Conservation (phyloP, 2,888 invertebrate species). For the Capitulum mitella region DNA sequence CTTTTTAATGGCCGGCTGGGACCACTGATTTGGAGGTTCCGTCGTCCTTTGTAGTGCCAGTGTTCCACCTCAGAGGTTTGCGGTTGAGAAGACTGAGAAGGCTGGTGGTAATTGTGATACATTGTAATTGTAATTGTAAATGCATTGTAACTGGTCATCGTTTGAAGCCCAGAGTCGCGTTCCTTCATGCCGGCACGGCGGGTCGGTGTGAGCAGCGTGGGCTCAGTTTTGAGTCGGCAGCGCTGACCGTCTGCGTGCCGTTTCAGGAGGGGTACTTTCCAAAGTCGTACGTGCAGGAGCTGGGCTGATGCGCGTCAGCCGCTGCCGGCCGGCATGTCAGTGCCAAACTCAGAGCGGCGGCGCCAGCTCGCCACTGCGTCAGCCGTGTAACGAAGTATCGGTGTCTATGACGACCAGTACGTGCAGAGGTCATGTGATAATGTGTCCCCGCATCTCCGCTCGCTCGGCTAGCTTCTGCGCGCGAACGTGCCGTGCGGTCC, state of each 20-base stretch:
- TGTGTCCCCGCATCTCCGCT: too few relatives aligned
- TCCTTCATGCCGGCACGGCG: neutral
- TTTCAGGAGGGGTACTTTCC: conserved; percentile 10
- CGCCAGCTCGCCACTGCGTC: neutral
- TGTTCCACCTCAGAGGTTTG: too few relatives aligned
- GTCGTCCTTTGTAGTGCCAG: too few relatives aligned
- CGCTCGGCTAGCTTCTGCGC: too few relatives aligned
- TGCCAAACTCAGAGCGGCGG: neutral
- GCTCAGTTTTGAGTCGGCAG: neutral
- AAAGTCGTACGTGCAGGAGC: conserved; percentile 1
- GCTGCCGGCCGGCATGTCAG: neutral
- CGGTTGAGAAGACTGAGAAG: too few relatives aligned
- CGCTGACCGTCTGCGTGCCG: neutral
- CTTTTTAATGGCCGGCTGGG: neutral
- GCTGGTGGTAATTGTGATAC: too few relatives aligned
- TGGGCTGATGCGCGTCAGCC: neutral
- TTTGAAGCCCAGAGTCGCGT: too few relatives aligned
- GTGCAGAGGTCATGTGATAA: too few relatives aligned
- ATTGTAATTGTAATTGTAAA: neutral
- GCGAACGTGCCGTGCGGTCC: too few relatives aligned
- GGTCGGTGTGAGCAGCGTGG: neutral
- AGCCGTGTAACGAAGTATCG: too few relatives aligned
- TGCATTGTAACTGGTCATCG: neutral
- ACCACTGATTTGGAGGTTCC: too few relatives aligned
- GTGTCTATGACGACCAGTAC: too few relatives aligned